Conservation (phyloP, 2,797 vertebrate species). For the Heliangelus exortis region DNA sequence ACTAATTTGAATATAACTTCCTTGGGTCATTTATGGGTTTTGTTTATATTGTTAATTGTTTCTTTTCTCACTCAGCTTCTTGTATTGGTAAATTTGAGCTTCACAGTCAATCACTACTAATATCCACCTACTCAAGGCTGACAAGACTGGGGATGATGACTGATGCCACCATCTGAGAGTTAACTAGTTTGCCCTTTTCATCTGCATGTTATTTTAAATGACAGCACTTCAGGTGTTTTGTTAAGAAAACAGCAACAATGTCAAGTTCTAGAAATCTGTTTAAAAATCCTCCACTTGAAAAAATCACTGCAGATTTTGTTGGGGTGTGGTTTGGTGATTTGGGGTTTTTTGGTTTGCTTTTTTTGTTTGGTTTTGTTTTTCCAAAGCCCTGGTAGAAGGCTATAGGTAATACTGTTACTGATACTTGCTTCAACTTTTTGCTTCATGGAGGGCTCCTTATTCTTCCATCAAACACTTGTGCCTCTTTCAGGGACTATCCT, state of each 20-base stretch:
- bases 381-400: neutral
- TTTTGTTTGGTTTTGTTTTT: neutral
- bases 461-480: neutral
- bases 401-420: neutral
- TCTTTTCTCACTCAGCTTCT: neutral
- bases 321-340: too few species aligned
- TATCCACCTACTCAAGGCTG: neutral
- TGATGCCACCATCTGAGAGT: neutral
- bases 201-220: neutral
- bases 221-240: neutral
- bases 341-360: neutral
- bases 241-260: neutral
- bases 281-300: neutral
- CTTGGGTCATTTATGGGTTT: neutral
- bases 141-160: neutral
- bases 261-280: neutral
- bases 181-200: neutral
- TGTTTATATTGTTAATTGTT: neutral
- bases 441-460: neutral
- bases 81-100: neutral
- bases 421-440: neutral
- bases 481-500: accelerated
- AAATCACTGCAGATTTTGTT: neutral
- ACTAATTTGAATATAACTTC: neutral
- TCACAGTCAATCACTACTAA: neutral